These are phyloP conservation scores for Diploscapter pachys DNA, from an alignment of 1,140 invertebrate genomes.

Conservation along the genomic window DNA sequence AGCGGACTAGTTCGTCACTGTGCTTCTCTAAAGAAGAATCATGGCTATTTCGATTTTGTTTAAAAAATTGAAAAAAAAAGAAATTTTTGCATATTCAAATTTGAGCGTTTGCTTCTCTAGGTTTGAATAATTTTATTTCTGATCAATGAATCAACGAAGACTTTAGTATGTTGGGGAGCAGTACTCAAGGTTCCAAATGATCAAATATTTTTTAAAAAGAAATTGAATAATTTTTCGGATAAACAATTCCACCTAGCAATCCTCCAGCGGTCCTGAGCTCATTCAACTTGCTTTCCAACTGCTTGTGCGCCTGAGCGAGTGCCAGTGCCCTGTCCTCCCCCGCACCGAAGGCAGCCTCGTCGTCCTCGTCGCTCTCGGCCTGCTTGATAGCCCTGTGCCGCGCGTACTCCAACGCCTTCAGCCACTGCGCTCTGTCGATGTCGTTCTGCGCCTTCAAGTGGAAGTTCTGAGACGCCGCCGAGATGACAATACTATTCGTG, in stretches of 20 bases:
- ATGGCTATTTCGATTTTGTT: not conserved
- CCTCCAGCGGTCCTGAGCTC: slow-evolving; percentile 22
- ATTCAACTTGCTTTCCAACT: slow-evolving; percentile 28
- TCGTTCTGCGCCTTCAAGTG: slow-evolving; percentile 78
- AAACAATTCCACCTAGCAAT: slow-evolving; percentile 19
- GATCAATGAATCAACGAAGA: no score
- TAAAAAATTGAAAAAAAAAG: not conserved
- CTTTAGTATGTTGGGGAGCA: no score
- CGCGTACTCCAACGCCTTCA: slow-evolving; percentile 90
- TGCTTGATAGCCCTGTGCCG: slow-evolving; percentile 88
- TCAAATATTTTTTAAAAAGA: no score
- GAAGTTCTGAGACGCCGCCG: slow-evolving; percentile 94
- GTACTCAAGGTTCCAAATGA: no score
- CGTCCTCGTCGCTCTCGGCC: slow-evolving; percentile 62
- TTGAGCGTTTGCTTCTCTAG: no score
- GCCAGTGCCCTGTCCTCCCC: slow-evolving; percentile 14
- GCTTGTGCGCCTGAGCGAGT: slow-evolving; percentile 15
- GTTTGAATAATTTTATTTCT: not conserved
- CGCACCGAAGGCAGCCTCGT: slow-evolving; percentile 32
- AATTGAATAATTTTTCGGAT: no score
- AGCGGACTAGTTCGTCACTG: slow-evolving; percentile 27
- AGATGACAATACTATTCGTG: slow-evolving; percentile 65
- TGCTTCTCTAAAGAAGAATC: slow-evolving; percentile 22
- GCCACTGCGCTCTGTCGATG: slow-evolving; percentile 92
- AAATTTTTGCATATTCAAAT: no score